Evolutionary conservation across 1,140 invertebrate species (phyloP), one percentile per base, ranked within the genome.

Genomic region (Dendroctonus valens): DNA sequence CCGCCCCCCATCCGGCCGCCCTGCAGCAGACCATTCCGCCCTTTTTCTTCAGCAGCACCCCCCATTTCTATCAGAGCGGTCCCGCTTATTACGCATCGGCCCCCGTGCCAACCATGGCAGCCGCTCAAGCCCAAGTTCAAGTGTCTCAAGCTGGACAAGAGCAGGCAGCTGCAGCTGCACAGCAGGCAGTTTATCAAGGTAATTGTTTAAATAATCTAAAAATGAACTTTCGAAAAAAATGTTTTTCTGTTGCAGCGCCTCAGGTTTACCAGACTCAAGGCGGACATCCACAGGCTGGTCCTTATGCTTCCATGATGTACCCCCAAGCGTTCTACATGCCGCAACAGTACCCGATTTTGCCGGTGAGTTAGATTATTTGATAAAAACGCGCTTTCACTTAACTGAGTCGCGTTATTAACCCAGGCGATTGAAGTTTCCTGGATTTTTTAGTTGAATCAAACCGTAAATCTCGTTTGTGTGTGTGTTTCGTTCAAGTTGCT

Each of bases 301-400:
- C 75, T 26, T 78, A 76, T 63, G 71, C 75, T 38, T 72, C 74
- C 14, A 71, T 77, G 72, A 76, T 78, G 72, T 77, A 75, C 55
- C 76, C 75, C 5, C 77, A 74, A 59, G 72, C 74, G 5, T 72
- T 78, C 46, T 78, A 77, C 60, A 74, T 78, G 75, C 76, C 76
- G 5, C 77, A 77, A 59, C 77, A 78, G 59, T 78, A 76, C 66
- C 73, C 77, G 9, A 74, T 77, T 71, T 72, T 78, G 65, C 77
- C 76, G 75, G 77, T 78, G 67, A 77, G 77, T 77, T 64, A 26
- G 41, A n/a, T n/a, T n/a, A n/a, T n/a, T 11, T 46, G 9, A 11
- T 46, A 46, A 46, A 46, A 46, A 46, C 12, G 4, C 26, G 26
- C 26, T 26, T 26, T 26, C 3, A 26, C 26, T 26, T 26, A 26